phyloP scores from a whole-genome alignment of 2,113 vertebrate species.

The Channa argus region DNA sequence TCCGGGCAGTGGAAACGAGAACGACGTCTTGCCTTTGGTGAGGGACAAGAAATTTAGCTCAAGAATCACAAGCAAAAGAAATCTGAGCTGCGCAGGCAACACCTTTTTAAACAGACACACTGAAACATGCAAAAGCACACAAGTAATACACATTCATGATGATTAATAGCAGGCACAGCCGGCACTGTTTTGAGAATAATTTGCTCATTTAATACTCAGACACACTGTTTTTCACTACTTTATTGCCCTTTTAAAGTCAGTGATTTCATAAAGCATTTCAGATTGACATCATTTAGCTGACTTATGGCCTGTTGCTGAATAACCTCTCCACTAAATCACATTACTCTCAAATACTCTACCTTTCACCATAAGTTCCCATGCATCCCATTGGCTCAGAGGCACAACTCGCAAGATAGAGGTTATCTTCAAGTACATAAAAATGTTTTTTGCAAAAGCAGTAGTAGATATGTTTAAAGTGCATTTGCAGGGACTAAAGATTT shows the following conservation, averaged over 20 bases:
- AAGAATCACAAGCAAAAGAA: constrained; percentile 34
- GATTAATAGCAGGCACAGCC: constrained; percentile 26
- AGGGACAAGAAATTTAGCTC: constrained; percentile 1
- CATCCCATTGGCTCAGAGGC: constrained; percentile 10
- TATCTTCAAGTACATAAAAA: constrained; percentile 12
- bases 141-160: constrained; percentile 18
- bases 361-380: constrained; percentile 48
- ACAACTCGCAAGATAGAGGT: constrained; percentile 11
- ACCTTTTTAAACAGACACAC: background rate
- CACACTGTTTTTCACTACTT: constrained; percentile 1
- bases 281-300: constrained; percentile 23
- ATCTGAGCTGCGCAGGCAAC: constrained; percentile 18
- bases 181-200: constrained; percentile 13
- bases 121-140: constrained; percentile 20
- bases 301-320: constrained; percentile 38
- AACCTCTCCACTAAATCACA: constrained; percentile 43
- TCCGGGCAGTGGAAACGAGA: constrained; percentile 28
- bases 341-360: background rate
- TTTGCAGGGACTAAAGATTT: background rate
- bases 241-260: constrained; percentile 25
- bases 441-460: constrained; percentile 8
- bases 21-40: constrained; percentile 18
- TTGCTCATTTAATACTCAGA: constrained; percentile 7
- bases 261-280: constrained; percentile 39
- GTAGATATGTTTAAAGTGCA: background rate